These are phyloP conservation scores for Echinometra lucunter DNA, from an alignment of 53 echinoderm and acorn worm species.

Conservation along the genomic window DNA sequence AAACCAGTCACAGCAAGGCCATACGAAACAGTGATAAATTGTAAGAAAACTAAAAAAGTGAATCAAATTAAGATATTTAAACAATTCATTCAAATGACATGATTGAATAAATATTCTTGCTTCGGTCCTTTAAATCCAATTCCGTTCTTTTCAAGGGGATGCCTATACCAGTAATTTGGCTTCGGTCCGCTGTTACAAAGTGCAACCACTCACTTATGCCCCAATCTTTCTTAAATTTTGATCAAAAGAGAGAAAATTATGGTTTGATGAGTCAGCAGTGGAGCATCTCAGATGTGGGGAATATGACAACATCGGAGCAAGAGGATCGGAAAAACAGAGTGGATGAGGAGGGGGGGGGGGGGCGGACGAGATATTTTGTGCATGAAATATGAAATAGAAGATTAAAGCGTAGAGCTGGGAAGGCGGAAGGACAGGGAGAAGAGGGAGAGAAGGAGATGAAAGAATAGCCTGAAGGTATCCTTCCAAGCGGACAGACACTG, in stretches of 20 bases:
- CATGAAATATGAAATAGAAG: conserved; percentile 50
- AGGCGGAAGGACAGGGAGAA: conserved; percentile 16
- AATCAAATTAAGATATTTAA: conserved; percentile 58
- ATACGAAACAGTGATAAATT: conserved; percentile 27
- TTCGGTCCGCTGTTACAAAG: conserved; percentile 55
- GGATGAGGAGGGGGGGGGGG: neutral
- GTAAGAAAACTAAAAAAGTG: neutral
- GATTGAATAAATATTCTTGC: conserved; percentile 55
- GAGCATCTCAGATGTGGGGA: conserved; percentile 43
- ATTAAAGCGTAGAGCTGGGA: conserved; percentile 40
- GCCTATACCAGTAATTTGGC: conserved; percentile 52
- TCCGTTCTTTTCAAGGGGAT: neutral
- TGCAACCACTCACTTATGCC: conserved; percentile 46
- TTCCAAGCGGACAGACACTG: conserved; percentile 62
- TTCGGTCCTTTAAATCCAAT: conserved; percentile 47
- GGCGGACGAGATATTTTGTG: conserved; percentile 46
- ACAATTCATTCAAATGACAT: conserved; percentile 57
- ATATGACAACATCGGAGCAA: conserved; percentile 35
- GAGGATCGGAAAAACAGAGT: neutral
- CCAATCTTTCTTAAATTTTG: conserved; percentile 51
- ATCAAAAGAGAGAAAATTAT: conserved; percentile 63
- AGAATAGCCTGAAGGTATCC: conserved; percentile 53
- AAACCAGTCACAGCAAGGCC: conserved; percentile 22
- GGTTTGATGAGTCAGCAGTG: conserved; percentile 59
- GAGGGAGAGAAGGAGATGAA: conserved; percentile 47